These are phyloP conservation scores for Melierax canorus DNA, from an alignment of 2,113 vertebrate genomes.

Conservation along the genomic window DNA sequence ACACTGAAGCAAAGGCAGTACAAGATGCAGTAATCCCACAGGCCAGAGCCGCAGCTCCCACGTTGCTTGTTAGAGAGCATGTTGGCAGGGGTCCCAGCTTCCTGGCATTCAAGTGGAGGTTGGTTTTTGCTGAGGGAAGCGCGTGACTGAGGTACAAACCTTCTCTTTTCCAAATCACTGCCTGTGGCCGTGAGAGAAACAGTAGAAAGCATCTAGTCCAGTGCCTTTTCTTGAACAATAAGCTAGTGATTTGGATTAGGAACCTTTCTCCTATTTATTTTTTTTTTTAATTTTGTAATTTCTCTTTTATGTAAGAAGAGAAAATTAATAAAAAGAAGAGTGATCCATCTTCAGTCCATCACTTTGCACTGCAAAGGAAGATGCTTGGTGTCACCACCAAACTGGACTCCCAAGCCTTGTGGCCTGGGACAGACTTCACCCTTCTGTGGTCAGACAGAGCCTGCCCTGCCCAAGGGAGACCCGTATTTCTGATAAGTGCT, in stretches of 20 bases:
- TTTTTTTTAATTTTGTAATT: not conserved
- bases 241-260: not conserved
- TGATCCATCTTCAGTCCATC: not conserved
- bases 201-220: not conserved
- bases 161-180: not conserved
- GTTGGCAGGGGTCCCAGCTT: not conserved
- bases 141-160: not conserved
- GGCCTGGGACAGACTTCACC: not conserved
- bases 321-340: not conserved
- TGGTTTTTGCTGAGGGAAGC: not conserved
- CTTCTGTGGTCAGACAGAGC: not conserved
- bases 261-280: not conserved
- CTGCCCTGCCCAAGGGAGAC: not conserved
- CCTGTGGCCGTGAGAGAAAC: not conserved
- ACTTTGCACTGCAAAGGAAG: not conserved
- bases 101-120: not conserved
- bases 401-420: not conserved
- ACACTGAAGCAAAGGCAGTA: not conserved
- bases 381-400: not conserved
- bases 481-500: not conserved
- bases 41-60: not conserved
- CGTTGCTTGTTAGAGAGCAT: not conserved
- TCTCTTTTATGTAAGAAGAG: not conserved
- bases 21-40: not conserved
- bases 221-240: not conserved